Evolutionary conservation across 1,140 invertebrate genomes (phyloP).

Genomic region (Drosophila subobscura): DNA sequence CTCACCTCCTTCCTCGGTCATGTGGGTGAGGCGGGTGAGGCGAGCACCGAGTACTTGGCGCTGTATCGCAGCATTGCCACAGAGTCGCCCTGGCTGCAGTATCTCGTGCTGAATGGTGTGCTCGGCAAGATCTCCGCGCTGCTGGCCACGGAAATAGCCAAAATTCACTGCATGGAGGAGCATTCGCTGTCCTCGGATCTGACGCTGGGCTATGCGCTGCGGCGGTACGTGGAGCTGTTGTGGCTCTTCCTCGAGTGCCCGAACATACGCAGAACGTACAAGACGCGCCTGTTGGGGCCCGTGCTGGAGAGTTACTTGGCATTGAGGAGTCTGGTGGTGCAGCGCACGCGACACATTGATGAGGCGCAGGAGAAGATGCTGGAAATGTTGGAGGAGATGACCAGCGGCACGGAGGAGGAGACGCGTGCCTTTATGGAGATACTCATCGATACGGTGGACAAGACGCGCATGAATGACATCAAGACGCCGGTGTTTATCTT

Average conservation of each 20-base stretch:
- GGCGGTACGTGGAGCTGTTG: conserved; percentile 94
- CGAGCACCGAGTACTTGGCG: conserved; percentile 94
- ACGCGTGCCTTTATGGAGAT: conserved; percentile 98
- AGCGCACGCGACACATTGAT: conserved; percentile 96
- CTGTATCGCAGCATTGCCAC: conserved; percentile 93
- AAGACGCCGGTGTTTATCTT: conserved; percentile 98
- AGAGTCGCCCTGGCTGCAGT: conserved; percentile 95
- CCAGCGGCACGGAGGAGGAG: conserved; percentile 97
- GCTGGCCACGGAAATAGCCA: conserved; percentile 93
- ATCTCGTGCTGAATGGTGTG: conserved; percentile 94
- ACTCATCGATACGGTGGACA: conserved; percentile 97
- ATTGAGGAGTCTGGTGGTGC: conserved; percentile 94
- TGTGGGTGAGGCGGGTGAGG: conserved; percentile 93
- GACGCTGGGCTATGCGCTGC: conserved; percentile 95
- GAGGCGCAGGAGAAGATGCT: conserved; percentile 98
- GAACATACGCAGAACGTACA: conserved; percentile 94
- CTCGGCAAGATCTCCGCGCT: conserved; percentile 93
- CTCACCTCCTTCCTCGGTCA: conserved; percentile 95
- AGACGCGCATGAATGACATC: conserved; percentile 95
- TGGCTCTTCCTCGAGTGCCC: conserved; percentile 93
- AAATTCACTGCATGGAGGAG: conserved; percentile 93
- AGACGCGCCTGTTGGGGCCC: conserved; percentile 93
- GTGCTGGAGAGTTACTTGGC: conserved; percentile 97
- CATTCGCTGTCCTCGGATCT: conserved; percentile 96
- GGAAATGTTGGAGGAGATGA: conserved; percentile 98